Percentiles rank a stretch among this genome's conserved stretches.
phyloP scores from a whole-genome alignment of 2,113 vertebrate genomes.

The Aegithalos caudatus region DNA sequence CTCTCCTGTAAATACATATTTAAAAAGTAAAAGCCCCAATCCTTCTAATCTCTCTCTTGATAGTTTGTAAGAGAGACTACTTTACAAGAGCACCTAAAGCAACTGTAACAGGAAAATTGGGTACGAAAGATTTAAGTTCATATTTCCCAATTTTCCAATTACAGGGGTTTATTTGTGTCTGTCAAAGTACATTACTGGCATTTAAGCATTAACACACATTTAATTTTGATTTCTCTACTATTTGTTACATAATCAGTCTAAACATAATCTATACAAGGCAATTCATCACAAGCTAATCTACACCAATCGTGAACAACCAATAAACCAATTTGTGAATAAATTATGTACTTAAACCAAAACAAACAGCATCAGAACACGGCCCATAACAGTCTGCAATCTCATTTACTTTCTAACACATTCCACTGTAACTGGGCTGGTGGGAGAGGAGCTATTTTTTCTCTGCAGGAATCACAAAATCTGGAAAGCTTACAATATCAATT shows the following conservation, averaged over 20 bases:
- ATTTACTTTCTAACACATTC: neutral
- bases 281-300: neutral
- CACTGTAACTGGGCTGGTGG: neutral
- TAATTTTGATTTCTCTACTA: neutral
- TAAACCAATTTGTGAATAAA: neutral
- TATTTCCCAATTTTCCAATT: neutral
- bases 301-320: neutral
- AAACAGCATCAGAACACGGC: neutral
- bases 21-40: neutral
- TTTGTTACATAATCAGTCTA: neutral
- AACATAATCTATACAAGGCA: neutral
- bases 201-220: neutral
- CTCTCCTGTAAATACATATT: neutral
- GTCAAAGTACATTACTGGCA: neutral
- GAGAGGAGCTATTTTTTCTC: neutral
- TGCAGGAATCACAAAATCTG: slow-evolving; percentile 34
- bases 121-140: neutral
- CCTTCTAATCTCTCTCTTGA: neutral
- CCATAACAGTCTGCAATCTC: neutral
- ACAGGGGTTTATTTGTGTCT: neutral
- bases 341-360: neutral
- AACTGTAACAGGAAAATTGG: neutral
- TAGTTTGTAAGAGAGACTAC: neutral
- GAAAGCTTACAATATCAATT: neutral
- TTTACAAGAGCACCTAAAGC: neutral